phyloP scores from a whole-genome alignment of 2,797 vertebrate species.

The Babyrousa celebensis region DNA sequence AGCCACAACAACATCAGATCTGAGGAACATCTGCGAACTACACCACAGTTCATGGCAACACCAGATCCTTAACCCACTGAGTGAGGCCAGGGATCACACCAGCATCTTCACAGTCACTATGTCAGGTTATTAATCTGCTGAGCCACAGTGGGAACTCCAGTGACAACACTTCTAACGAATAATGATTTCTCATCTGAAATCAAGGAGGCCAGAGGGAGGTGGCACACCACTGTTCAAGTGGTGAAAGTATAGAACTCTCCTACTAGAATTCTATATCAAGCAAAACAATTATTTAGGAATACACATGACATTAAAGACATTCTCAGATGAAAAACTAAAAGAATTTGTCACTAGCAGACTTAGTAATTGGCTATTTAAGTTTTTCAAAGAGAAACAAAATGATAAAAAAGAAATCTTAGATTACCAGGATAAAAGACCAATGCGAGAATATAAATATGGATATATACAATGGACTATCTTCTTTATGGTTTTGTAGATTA shows the following conservation, averaged over 20 bases:
- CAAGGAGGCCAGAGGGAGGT: neutral
- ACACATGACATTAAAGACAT: neutral
- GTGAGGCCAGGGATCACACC: too few species aligned
- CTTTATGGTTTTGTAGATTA: neutral
- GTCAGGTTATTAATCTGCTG: too few species aligned
- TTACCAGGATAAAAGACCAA: neutral
- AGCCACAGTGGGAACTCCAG: too few species aligned
- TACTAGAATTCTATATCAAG: neutral
- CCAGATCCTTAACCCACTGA: too few species aligned
- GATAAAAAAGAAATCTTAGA: neutral
- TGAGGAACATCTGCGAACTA: too few species aligned
- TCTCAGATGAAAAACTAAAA: slow-evolving; percentile 3
- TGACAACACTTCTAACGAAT: neutral
- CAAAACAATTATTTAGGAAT: neutral
- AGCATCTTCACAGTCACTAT: too few species aligned
- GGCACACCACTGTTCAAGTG: neutral
- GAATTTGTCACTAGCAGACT: neutral
- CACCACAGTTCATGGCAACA: too few species aligned
- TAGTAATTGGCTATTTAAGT: neutral
- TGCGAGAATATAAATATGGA: neutral
- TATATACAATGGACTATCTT: neutral
- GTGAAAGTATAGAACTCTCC: neutral
- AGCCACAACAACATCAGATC: too few species aligned
- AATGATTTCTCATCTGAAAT: neutral
- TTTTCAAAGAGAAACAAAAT: neutral